Conservation (phyloP, 37 sponge, comb jelly and placozoan species). For the Eunapius fragilis region DNA sequence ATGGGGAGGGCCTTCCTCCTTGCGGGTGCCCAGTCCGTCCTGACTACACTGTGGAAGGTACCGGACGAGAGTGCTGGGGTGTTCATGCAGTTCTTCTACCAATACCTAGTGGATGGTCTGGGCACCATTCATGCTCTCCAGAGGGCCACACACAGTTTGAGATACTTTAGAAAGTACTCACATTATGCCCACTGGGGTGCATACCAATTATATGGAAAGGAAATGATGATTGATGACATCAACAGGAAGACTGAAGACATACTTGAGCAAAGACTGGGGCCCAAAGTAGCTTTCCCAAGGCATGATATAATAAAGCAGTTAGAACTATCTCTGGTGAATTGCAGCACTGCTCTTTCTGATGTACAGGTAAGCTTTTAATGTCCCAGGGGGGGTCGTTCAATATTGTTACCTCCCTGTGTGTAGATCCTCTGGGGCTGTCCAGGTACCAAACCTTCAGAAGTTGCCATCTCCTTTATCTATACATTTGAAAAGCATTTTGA, state of each 20-base stretch:
- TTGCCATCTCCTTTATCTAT: slow-evolving; percentile 37
- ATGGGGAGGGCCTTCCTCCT: slow-evolving; percentile 75
- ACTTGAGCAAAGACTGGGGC: neutral
- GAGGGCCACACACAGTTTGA: slow-evolving; percentile 61
- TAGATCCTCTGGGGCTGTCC: neutral
- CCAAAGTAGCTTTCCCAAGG: slow-evolving; percentile 34
- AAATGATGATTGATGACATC: slow-evolving; percentile 21
- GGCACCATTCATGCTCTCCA: slow-evolving; percentile 56
- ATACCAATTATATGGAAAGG: slow-evolving; percentile 66
- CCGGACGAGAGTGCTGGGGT: slow-evolving; percentile 73
- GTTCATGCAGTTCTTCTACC: slow-evolving; percentile 84
- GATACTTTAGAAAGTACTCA: slow-evolving; percentile 62
- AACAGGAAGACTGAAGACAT: neutral
- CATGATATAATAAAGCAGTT: slow-evolving; percentile 15
- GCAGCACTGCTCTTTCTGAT: slow-evolving; percentile 33
- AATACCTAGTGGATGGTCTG: slow-evolving; percentile 55
- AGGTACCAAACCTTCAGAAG: slow-evolving; percentile 29
- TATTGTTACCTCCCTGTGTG: neutral
- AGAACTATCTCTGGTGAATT: slow-evolving; percentile 7
- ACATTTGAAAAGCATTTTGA: slow-evolving; percentile 22
- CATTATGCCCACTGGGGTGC: slow-evolving; percentile 79
- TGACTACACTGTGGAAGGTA: slow-evolving; percentile 70
- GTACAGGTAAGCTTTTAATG: slow-evolving; percentile 30
- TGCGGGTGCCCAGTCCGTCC: slow-evolving; percentile 76
- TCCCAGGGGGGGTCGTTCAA: neutral